Conservation (phyloP, 2,888 invertebrate genomes). For the Drosophila neonasuta region DNA sequence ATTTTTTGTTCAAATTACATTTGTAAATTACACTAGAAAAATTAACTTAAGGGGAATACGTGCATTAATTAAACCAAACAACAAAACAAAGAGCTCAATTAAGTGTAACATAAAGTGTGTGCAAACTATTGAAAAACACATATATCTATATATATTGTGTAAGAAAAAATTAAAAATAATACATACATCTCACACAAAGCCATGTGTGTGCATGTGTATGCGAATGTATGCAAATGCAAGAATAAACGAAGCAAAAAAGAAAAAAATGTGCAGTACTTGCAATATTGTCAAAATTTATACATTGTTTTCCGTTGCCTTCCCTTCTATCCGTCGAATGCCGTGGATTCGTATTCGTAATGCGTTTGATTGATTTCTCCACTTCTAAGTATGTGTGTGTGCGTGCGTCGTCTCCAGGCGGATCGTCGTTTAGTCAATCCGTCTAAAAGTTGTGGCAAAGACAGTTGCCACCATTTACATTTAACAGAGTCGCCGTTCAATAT, state of each 20-base stretch:
- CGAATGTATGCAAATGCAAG: slow-evolving; percentile 35
- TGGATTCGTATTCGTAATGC: slow-evolving; percentile 21
- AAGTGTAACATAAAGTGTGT: slow-evolving; percentile 65
- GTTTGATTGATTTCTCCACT: slow-evolving; percentile 76
- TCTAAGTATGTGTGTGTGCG: slow-evolving; percentile 25
- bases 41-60: slow-evolving; percentile 70
- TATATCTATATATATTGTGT: slow-evolving; percentile 66
- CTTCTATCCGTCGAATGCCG: slow-evolving; percentile 30
- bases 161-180: slow-evolving; percentile 55
- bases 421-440: slow-evolving; percentile 44
- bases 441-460: slow-evolving; percentile 40
- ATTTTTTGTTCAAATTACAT: slow-evolving; percentile 74
- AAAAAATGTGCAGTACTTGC: slow-evolving; percentile 55
- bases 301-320: slow-evolving; percentile 58
- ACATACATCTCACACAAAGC: slow-evolving; percentile 25
- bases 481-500: slow-evolving; percentile 53
- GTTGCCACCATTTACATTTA: slow-evolving; percentile 49
- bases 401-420: slow-evolving; percentile 46
- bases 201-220: slow-evolving; percentile 17
- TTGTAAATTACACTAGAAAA: slow-evolving; percentile 69
- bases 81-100: slow-evolving; percentile 61
- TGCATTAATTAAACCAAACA: slow-evolving; percentile 64
- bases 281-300: slow-evolving; percentile 53
- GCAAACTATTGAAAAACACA: slow-evolving; percentile 56
- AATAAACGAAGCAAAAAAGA: slow-evolving; percentile 34